Evolutionary conservation across 2,888 invertebrate species (phyloP).

Genomic region (Macrosoma leucophasiata): DNA sequence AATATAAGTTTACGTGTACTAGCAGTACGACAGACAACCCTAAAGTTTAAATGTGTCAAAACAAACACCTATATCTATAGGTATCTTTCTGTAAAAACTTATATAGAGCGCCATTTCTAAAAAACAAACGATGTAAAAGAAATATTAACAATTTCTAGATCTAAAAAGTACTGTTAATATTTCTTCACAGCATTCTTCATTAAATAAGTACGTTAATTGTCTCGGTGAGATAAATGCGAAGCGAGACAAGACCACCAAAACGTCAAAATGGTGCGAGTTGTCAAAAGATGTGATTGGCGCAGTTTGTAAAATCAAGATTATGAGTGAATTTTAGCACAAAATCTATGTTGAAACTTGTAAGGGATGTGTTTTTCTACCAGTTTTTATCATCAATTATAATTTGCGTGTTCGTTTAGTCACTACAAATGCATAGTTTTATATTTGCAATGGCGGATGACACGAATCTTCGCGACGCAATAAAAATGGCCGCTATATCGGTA

Average conservation of each 20-base stretch:
- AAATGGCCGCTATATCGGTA: constrained; percentile 74
- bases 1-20: no score
- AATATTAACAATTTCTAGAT: no score
- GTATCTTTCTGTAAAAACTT: no score
- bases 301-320: constrained; percentile 57
- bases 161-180: no score
- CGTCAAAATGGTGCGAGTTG: constrained; percentile 73
- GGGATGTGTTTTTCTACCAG: constrained; percentile 47
- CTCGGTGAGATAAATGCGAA: constrained; percentile 37
- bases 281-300: constrained; percentile 59
- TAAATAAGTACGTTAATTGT: constrained; percentile 47
- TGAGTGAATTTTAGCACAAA: constrained; percentile 53
- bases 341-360: constrained; percentile 41
- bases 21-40: no score
- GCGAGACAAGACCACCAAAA: constrained; percentile 49
- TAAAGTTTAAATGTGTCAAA: no score
- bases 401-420: constrained; percentile 45
- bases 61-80: no score
- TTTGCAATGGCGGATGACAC: constrained; percentile 75
- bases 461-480: constrained; percentile 75
- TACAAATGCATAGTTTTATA: constrained; percentile 46
- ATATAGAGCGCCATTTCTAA: no score
- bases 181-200: no score
- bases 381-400: constrained; percentile 38
- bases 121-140: no score